Conservation (phyloP, 2,797 vertebrate genomes). For the Mycteria americana region DNA sequence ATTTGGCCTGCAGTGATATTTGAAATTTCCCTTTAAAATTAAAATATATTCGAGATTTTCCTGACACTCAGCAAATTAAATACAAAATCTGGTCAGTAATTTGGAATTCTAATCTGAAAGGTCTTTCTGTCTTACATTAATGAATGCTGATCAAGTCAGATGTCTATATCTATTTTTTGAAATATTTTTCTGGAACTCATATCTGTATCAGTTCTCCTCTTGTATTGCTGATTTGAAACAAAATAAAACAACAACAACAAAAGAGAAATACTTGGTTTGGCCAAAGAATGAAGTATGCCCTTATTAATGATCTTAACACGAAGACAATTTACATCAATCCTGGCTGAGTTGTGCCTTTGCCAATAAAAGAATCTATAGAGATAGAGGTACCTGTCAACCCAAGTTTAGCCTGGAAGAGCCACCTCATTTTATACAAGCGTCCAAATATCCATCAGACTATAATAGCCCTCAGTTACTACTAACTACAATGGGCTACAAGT, state of each 20-base stretch:
- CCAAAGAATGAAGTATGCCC: neutral
- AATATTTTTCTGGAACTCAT: neutral
- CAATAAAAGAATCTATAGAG: neutral
- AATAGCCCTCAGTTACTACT: neutral
- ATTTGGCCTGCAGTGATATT: neutral
- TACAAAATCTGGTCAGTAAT: neutral
- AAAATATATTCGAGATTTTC: neutral
- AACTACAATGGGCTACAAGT: neutral
- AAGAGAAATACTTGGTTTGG: neutral
- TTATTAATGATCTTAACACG: neutral
- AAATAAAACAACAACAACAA: neutral
- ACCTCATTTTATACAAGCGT: slow-evolving; percentile 40
- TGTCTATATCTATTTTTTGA: neutral
- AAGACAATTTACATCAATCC: neutral
- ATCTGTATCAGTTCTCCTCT: neutral
- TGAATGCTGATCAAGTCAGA: neutral
- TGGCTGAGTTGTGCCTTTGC: neutral
- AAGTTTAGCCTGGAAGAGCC: neutral
- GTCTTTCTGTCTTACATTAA: neutral
- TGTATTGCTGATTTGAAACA: neutral
- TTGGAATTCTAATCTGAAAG: neutral
- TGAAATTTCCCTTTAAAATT: neutral
- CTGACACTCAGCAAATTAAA: neutral
- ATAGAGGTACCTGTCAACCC: neutral
- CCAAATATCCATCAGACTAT: neutral